Evolutionary conservation across 2,888 invertebrate genomes (phyloP), one percentile per base, ranked within the genome.

Genomic region (Tipula confusa): DNA sequence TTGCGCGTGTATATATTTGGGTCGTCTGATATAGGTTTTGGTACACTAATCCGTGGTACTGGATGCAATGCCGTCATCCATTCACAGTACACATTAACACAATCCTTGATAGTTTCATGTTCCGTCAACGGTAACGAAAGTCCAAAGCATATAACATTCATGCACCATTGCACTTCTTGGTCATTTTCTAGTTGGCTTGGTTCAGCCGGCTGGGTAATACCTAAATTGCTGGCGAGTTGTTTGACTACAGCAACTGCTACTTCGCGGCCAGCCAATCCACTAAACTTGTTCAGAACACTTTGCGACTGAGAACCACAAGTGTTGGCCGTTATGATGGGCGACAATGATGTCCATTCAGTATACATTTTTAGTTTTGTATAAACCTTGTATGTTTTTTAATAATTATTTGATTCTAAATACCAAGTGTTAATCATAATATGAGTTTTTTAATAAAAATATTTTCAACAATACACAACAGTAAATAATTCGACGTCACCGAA

Each of bases 1-100:
- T 95, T 95, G 86, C 96, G 92, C 0, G 96, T 95, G 89, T 98
- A 98, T 85, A 95, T 92, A 88, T 97, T 96, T 0, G 98, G 97
- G 88, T 97, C 95, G 84, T 96, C 96, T 80, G 94, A 92, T 11
- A 98, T 94, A 0, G 98, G 97, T 86, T 93, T 93, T 0, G 98
- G 98, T 18, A 98, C 95, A 86, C 96, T 95, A 83, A 96, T 93
- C 87, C 96, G 95, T 0, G 97, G 96, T 29, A 93, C 93, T 29
- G 95, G 94, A 86, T 96, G 93, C 85, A 98, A 91, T 1, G 98
- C 96, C 0, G 96, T 95, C 85, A 99, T 91, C 98, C 98, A 99
- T 87, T 98, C 97, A 89, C 98, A 98, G 88, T 98, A 98, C 38
- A 98, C 95, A 88, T 96, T 96, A 79, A 98, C 98, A 89, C 98